phyloP scores from a whole-genome alignment of 2,888 invertebrate genomes.

The Strigamia crassipes region DNA sequence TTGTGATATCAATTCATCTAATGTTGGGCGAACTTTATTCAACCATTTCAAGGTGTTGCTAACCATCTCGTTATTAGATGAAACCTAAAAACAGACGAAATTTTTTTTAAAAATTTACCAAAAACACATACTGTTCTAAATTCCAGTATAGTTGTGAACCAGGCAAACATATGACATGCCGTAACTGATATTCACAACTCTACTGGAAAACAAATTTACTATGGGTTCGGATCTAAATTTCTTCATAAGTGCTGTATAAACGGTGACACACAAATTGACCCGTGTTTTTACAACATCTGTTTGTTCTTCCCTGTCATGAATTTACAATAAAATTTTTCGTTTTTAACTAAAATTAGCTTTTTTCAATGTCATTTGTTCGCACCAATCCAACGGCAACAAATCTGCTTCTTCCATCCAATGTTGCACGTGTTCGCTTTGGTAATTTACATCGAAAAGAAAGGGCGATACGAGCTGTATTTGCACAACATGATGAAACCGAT shows the following conservation, averaged over 20 bases:
- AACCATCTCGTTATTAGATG: background rate
- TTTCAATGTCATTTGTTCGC: background rate
- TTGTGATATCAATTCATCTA: background rate
- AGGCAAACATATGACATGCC: too few relatives aligned
- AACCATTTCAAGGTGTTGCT: background rate
- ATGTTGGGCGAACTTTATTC: background rate
- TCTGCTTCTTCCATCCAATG: background rate
- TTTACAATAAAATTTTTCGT: background rate
- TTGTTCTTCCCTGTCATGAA: background rate
- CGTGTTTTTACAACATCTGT: background rate
- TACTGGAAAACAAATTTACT: background rate
- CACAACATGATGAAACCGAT: slow-evolving; percentile 3
- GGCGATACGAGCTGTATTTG: background rate
- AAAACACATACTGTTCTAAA: background rate
- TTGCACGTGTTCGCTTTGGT: background rate
- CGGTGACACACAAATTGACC: background rate
- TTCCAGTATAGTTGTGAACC: background rate
- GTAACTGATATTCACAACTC: too few relatives aligned
- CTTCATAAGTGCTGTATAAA: background rate
- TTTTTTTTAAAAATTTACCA: background rate
- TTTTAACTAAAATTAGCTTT: background rate
- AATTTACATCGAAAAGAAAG: background rate
- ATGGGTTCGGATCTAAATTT: background rate
- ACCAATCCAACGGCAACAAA: background rate
- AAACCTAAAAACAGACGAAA: background rate